These are phyloP conservation scores for Synanceia verrucosa DNA, from an alignment of 2,797 vertebrate species.

Conservation along the genomic window DNA sequence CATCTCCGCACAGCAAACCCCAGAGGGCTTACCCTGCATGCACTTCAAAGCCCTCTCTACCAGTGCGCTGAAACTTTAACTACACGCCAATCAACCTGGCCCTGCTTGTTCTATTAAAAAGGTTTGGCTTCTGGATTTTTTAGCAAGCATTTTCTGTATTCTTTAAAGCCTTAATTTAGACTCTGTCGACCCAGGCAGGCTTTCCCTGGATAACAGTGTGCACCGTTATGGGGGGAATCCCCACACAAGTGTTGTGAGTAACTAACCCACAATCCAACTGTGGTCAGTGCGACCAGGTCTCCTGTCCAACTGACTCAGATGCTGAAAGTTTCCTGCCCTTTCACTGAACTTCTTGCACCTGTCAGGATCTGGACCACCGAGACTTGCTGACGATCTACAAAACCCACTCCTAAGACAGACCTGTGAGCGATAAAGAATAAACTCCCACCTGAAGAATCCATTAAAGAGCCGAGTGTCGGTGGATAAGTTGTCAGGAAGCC, in stretches of 20 bases:
- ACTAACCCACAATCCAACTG: conserved; percentile 69
- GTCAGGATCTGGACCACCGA: conserved; percentile 47
- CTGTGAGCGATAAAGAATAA: conserved; percentile 48
- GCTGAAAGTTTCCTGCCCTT: conserved; percentile 66
- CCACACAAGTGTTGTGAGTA: conserved; percentile 63
- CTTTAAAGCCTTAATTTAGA: conserved; percentile 57
- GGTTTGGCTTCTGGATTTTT: conserved; percentile 66
- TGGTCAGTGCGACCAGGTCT: conserved; percentile 67
- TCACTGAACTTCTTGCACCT: conserved; percentile 74
- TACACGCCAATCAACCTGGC: conserved; percentile 75
- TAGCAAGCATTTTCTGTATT: conserved; percentile 57
- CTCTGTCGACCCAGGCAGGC: conserved; percentile 71
- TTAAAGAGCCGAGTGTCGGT: conserved; percentile 48
- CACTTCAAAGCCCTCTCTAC: conserved; percentile 73
- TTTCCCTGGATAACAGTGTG: conserved; percentile 66
- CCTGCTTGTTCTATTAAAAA: conserved; percentile 58
- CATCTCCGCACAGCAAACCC: conserved; percentile 76
- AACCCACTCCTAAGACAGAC: conserved; percentile 21
- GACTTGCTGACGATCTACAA: conserved; percentile 48
- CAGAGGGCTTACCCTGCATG: conserved; percentile 65
- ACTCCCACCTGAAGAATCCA: conserved; percentile 47
- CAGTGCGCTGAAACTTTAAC: conserved; percentile 80
- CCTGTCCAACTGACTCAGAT: conserved; percentile 53
- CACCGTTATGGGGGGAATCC: conserved; percentile 71
- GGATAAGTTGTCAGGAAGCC: conserved; percentile 62